phyloP scores from a whole-genome alignment of 1,140 invertebrate genomes.

The Drosophila ficusphila region DNA sequence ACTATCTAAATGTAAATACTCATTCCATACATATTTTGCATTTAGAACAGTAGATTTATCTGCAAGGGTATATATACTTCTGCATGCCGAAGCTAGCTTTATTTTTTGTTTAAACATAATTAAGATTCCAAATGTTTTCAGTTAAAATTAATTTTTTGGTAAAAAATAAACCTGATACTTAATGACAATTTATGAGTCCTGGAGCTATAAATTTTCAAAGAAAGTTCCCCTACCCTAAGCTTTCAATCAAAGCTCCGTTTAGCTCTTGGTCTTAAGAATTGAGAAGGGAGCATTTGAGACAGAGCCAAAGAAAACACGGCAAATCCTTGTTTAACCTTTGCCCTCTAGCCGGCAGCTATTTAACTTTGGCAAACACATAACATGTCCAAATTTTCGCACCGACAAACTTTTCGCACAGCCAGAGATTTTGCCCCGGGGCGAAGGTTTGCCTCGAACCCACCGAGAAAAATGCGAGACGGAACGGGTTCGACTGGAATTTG shows the following conservation, averaged over 20 bases:
- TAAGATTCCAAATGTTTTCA: too few relatives aligned
- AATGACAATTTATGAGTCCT: background rate
- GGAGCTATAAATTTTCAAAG: background rate
- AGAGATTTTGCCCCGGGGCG: conserved; percentile 18
- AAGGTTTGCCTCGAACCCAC: background rate
- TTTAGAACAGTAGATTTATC: too few relatives aligned
- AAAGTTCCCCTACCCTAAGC: background rate
- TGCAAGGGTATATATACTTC: too few relatives aligned
- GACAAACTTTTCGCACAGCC: conserved; percentile 71
- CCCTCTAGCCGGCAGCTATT: conserved; percentile 73
- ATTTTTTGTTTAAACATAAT: too few relatives aligned
- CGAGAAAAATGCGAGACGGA: conserved; percentile 12
- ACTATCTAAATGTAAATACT: too few relatives aligned
- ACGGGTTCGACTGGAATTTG: conserved; percentile 75
- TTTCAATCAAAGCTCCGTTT: conserved; percentile 22
- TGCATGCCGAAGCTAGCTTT: too few relatives aligned
- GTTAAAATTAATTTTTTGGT: too few relatives aligned
- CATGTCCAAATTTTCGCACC: conserved; percentile 80
- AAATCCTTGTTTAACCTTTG: conserved; percentile 82
- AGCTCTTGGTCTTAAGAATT: background rate
- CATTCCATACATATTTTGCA: too few relatives aligned
- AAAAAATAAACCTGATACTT: background rate
- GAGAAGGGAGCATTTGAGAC: conserved; percentile 1
- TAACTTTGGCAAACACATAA: conserved; percentile 81
- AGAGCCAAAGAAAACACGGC: conserved; percentile 60